phyloP scores from a whole-genome alignment of 2,888 invertebrate genomes.

The Drosophila neotestacea region DNA sequence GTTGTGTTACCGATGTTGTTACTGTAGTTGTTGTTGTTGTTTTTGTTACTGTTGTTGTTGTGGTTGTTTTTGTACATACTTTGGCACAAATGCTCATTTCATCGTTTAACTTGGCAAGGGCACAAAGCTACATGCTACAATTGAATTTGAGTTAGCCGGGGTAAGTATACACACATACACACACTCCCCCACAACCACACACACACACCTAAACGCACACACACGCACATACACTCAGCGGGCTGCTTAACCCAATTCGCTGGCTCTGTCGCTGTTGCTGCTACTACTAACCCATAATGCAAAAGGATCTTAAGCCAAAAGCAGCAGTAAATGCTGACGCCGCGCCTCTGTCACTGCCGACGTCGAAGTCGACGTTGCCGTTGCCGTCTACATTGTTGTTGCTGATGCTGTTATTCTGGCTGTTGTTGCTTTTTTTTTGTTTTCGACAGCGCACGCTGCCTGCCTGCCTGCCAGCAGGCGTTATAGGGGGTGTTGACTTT shows the following conservation, averaged over 20 bases:
- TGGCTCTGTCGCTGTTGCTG: slow-evolving; percentile 7
- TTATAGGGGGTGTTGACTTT: slow-evolving; percentile 9
- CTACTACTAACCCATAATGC: background rate
- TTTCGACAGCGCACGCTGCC: slow-evolving; percentile 29
- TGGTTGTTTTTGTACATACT: slow-evolving; percentile 49
- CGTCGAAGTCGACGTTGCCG: slow-evolving; percentile 31
- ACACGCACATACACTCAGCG: slow-evolving; percentile 36
- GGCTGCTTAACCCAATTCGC: slow-evolving; percentile 78
- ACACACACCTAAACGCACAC: slow-evolving; percentile 11
- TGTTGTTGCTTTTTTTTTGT: slow-evolving; percentile 52
- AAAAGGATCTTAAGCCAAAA: too few relatives aligned
- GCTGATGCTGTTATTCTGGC: slow-evolving; percentile 21
- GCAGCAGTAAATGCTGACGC: too few relatives aligned
- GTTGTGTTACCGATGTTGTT: slow-evolving; percentile 35
- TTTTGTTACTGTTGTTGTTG: slow-evolving; percentile 11
- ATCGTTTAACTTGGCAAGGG: slow-evolving; percentile 78
- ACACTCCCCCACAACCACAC: slow-evolving; percentile 3
- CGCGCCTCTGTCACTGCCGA: slow-evolving; percentile 7
- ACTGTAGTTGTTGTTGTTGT: slow-evolving; percentile 16
- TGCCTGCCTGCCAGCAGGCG: slow-evolving; percentile 24
- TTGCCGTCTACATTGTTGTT: slow-evolving; percentile 20
- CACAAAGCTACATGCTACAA: slow-evolving; percentile 72
- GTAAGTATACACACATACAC: slow-evolving; percentile 46
- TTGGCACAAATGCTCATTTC: slow-evolving; percentile 76
- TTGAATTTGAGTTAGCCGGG: slow-evolving; percentile 74